Evolutionary conservation across 2,113 vertebrate species (phyloP), one percentile per base, ranked within the genome.

Genomic region (Zosterops japonicus): DNA sequence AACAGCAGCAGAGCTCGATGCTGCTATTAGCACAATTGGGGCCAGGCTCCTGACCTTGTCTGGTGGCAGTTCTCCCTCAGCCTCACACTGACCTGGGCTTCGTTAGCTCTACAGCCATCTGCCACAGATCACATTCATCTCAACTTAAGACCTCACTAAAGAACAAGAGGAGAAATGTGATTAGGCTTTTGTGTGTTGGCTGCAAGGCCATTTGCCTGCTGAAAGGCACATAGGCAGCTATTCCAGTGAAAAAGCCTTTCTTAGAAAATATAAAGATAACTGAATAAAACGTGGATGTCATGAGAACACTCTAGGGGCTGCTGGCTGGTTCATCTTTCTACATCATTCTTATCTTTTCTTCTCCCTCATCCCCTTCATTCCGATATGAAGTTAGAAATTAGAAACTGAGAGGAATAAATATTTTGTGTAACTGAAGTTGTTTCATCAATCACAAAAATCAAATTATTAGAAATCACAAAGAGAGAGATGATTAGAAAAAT

Each of bases 51-150:
- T 95, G 89, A 93, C 93, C 89, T 87, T 35, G 92, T 29, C 92
- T 95, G 83, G 80, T 76, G 75, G 64, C 69, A 93, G 16, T 18
- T 90, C 84, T 91, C 67, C 7, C 60, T 80, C 8, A 1, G 72
- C n/a, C 61, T 65, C 56, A 50, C 41, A 31, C 82, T 69, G 95
- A 87, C 87, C 89, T 77, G 86, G 59, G 35, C 84, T 93, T 95
- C 67, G 42, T 96, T 94, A 96, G 79, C 77, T 46, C 24, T 16
- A 24, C 65, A 20, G 8, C 96, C 96, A 96, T 96, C 93, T 96
- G 97, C 76, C 87, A 64, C 85, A 47, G 24, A 93, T 94, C 83
- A 71, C 22, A 83, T 90, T 87, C 68, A 84, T 68, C 69, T 83
- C 82, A 77, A 42, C 88, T 65, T 77, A 70, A 86, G 84, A 83